phyloP scores from a whole-genome alignment of 2,888 invertebrate species.

The Julus scandinavius region DNA sequence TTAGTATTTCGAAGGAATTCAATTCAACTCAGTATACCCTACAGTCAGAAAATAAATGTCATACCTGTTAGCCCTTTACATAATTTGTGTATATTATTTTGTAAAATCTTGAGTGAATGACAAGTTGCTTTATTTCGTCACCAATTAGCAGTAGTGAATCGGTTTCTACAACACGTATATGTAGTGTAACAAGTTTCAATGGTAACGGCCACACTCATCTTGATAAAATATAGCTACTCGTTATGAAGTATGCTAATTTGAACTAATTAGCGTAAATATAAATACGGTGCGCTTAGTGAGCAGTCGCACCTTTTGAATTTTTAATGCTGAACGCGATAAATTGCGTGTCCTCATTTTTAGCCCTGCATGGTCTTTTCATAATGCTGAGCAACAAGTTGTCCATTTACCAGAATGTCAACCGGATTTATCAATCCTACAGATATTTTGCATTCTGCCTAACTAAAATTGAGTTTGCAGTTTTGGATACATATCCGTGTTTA shows the following conservation, averaged over 20 bases:
- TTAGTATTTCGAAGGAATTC: too few relatives aligned
- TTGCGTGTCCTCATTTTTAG: neutral
- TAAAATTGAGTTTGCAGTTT: neutral
- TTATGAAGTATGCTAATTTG: neutral
- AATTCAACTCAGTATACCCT: too few relatives aligned
- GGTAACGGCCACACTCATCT: neutral
- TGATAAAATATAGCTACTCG: neutral
- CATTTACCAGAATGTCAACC: neutral
- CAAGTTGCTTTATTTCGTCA: too few relatives aligned
- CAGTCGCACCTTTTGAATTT: neutral
- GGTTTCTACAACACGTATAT: too few relatives aligned
- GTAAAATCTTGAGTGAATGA: too few relatives aligned
- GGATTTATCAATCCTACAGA: neutral
- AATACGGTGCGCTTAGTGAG: neutral
- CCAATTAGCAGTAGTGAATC: too few relatives aligned
- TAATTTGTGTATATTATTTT: too few relatives aligned
- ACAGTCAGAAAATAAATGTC: too few relatives aligned
- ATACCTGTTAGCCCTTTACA: too few relatives aligned
- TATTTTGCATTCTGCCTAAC: neutral
- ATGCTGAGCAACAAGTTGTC: neutral
- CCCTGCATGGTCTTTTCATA: neutral
- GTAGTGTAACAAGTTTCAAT: too few relatives aligned
- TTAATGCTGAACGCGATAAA: neutral
- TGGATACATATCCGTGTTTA: neutral
- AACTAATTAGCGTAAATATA: neutral